Evolutionary conservation across 2,113 vertebrate species (phyloP), one percentile per base, ranked within the genome.

Genomic region (Thunnus thynnus): DNA sequence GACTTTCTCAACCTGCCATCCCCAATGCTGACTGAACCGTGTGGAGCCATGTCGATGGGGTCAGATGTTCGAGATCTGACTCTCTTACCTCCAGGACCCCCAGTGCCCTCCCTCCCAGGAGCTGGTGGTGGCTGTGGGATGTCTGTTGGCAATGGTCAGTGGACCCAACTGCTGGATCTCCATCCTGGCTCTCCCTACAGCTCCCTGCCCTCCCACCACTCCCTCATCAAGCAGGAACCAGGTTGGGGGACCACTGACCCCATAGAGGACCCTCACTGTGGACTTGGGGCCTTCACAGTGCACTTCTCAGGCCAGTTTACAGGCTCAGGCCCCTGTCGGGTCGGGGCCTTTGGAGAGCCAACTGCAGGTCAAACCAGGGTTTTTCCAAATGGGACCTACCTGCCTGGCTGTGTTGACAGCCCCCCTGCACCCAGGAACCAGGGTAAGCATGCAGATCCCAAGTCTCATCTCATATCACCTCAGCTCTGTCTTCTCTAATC

Each of bases 221-320:
- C 98, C 75, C 97, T 99, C 90, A 97, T 99, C 95, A 99, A 99
- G 89, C 98, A 99, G 93, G 98, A 99, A 91, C 97, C 98, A 3
- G 95, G 94, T 90, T 99, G 98, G 98, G 97, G 96, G 69, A 85
- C 94, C 55, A 56, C 95, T 0, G 98, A 99, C 80, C 93, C 96
- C 0, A 95, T 96, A 60, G 97, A 99, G 78, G 98, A 99, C 84
- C 94, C 94, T 46, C 97, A 99, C 84, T 98, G 97, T 76, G 93
- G 95, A 82, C 88, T 98, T 56, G 99, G 98, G 93, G 98, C 98
- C 90, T 99, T 99, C 94, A 99, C 98, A 0, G 96, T 99, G 18
- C 98, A 99, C 92, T 98, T 99, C 95, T 97, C 98, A 0, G 97
- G 98, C 20, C 98, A 99, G 91, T 96, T 99, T 70, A 97, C 97